Base-by-base conservation (phyloP, 2,113 vertebrate genomes). In the Crypturellus undulatus region DNA sequence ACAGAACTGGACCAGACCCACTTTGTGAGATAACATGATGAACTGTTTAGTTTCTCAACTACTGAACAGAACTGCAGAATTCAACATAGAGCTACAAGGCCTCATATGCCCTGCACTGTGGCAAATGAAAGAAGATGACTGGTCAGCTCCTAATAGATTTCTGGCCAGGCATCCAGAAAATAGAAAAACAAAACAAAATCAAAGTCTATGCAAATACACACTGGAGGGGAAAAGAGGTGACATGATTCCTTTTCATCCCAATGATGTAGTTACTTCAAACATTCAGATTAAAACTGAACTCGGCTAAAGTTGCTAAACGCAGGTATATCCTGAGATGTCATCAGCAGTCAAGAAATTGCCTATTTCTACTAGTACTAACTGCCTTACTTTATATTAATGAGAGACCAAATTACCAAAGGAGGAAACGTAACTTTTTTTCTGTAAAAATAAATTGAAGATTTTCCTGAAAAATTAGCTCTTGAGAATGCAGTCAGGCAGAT, bases 91-190 rank as follows among this genome's bases (percentile, higher is more conserved):
- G 43, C 28, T 56, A n/a, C 34, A 64, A 78, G 38, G 68, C 38
- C 84, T 85, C 78, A 76, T 36, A 40, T 80, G 82, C 65, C 72
- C 81, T 78, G 76, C 92, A 78, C 91, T 84, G 51, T 94, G 85
- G 85, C 69, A 88, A 40, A 12, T 4, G 0, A 36, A 80, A 65
- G 25, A 80, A 65, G 25, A 56, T 47, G 38, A 1, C 52, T 52
- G 62, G 79, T 56, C 84, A 91, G 60, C 64, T 94, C 82, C 25
- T 78, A 52, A 80, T 6, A 85, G 38, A 43, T 28, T 82, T 86
- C 60, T 83, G 64, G 64, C 65, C 79, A 90, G 56, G 60, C 17
- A 91, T 56, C 60, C 79, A 88, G 56, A 69, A 87, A 42, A 63
- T 90, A 75, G 43, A 71, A 79, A 92, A 80, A 26, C 49, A 79